Conservation (phyloP, 2,888 invertebrate species). For the Lissonota sp. region DNA sequence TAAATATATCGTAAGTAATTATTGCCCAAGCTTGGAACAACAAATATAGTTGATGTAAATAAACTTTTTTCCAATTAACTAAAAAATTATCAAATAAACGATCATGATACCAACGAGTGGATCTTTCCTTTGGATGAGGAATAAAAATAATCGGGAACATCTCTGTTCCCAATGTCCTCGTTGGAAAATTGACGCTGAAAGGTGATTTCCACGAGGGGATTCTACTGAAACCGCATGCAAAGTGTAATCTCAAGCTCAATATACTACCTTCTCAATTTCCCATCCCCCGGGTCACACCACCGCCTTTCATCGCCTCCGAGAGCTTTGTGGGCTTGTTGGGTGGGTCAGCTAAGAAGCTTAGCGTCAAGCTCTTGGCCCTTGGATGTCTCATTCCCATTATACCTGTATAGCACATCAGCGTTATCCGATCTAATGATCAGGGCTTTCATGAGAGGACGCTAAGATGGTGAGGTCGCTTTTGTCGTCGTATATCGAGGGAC, state of each 20-base stretch:
- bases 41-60: too few species aligned
- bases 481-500: too few species aligned
- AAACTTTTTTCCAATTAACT: too few species aligned
- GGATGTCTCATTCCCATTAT: not conserved
- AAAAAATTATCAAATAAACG: too few species aligned
- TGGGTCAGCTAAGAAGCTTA: slow-evolving; percentile 15
- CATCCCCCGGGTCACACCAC: too few species aligned
- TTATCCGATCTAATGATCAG: slow-evolving; percentile 6
- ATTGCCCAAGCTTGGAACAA: too few species aligned
- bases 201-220: not conserved
- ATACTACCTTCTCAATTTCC: slow-evolving; percentile 1
- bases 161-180: too few species aligned
- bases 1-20: too few species aligned
- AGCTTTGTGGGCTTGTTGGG: slow-evolving; percentile 4
- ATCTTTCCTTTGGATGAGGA: too few species aligned
- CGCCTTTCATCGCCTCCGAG: not conserved
- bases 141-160: too few species aligned
- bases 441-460: not conserved
- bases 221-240: slow-evolving; percentile 18
- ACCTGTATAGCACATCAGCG: not conserved
- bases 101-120: too few species aligned
- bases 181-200: not conserved
- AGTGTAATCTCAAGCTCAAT: slow-evolving; percentile 37
- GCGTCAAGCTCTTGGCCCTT: not conserved
- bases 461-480: not conserved